These are phyloP conservation scores for Eueremaeus valkanovi DNA, from an alignment of 2,888 invertebrate species.

Conservation along the genomic window DNA sequence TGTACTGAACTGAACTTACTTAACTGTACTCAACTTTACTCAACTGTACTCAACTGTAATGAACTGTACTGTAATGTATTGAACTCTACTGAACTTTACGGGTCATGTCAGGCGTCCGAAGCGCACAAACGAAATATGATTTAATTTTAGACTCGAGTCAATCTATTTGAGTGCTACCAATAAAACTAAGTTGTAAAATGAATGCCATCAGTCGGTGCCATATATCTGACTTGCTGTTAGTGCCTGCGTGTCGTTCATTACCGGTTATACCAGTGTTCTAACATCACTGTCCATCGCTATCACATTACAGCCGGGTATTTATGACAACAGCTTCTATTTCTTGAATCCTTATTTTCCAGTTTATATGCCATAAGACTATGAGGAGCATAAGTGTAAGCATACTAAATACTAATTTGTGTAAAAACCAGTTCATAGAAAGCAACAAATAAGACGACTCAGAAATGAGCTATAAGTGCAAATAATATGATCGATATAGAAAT, in stretches of 20 bases:
- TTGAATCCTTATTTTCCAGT: neutral
- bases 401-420: no score
- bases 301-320: neutral
- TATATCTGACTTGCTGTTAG: neutral
- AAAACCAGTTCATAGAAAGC: no score
- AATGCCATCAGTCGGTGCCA: neutral
- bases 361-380: no score
- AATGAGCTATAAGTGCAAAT: no score
- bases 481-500: no score
- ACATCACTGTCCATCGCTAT: neutral
- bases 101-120: neutral
- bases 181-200: neutral
- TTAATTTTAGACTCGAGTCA: neutral
- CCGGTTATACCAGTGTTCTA: neutral
- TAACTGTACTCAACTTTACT: no score
- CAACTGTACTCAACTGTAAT: no score
- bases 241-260: constrained; percentile 12
- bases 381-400: no score
- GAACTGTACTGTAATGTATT: no score
- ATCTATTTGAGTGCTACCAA: neutral
- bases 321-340: neutral
- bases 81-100: no score
- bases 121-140: neutral
- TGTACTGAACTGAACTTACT: no score
- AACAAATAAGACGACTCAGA: no score